Evolutionary conservation across 2,888 invertebrate species (phyloP).

Genomic region (Gisinianus flammeolus): DNA sequence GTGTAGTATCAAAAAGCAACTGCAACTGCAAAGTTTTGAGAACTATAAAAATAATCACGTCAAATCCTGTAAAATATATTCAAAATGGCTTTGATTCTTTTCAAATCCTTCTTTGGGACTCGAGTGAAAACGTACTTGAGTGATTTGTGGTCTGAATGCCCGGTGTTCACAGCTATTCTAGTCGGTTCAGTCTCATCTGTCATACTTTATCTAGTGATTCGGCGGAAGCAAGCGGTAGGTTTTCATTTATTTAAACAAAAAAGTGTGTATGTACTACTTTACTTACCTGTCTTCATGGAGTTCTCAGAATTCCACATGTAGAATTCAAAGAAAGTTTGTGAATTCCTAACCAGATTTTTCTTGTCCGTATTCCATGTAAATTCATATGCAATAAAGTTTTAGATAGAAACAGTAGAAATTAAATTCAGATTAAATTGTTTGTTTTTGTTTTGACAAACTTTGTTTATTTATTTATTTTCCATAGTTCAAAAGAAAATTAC

Average conservation of each 20-base stretch:
- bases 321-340: too few relatives aligned
- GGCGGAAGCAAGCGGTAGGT: background rate
- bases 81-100: too few relatives aligned
- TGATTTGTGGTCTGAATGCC: background rate
- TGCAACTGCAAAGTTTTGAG: too few relatives aligned
- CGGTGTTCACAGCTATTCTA: background rate
- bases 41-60: too few relatives aligned
- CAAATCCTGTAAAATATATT: too few relatives aligned
- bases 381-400: background rate
- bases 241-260: background rate
- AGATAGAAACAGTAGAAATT: background rate
- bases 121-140: background rate
- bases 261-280: too few relatives aligned
- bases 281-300: too few relatives aligned
- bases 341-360: too few relatives aligned
- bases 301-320: too few relatives aligned
- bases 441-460: background rate
- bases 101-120: background rate
- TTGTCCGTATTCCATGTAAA: too few relatives aligned
- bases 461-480: background rate
- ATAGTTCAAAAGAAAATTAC: background rate
- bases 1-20: too few relatives aligned
- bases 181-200: conserved; percentile 22
- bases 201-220: background rate
- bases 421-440: background rate